Percentiles rank a stretch among this genome's conserved stretches.
Conservation (phyloP, 2,888 invertebrate species). For the Allolobophora icterica region DNA sequence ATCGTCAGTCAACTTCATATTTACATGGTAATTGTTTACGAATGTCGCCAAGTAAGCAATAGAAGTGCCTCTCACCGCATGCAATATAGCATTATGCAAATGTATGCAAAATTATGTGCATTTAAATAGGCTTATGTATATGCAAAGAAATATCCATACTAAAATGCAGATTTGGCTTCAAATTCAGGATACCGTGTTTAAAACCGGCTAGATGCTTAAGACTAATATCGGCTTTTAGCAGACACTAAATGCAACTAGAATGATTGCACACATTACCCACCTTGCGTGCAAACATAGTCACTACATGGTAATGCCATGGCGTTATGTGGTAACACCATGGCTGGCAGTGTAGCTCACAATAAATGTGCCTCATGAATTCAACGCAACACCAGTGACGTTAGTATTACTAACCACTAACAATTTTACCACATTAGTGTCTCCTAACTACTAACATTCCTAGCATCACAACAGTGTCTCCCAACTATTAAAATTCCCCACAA, state of each 20-base stretch:
- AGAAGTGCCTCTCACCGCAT: background rate
- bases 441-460: too few relatives aligned
- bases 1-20: background rate
- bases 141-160: background rate
- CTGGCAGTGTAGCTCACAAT: too few relatives aligned
- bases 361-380: too few relatives aligned
- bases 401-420: background rate
- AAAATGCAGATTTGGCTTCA: background rate
- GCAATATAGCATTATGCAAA: background rate
- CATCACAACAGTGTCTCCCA: too few relatives aligned
- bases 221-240: background rate
- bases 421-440: too few relatives aligned
- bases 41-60: background rate
- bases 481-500: too few relatives aligned
- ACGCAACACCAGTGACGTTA: background rate
- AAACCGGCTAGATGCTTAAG: too few relatives aligned
- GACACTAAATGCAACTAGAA: background rate
- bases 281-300: too few relatives aligned
- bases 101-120: background rate
- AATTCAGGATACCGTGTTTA: background rate
- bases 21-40: slow-evolving; percentile 4
- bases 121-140: slow-evolving; percentile 3
- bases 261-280: too few relatives aligned
- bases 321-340: too few relatives aligned
- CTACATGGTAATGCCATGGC: too few relatives aligned